Conservation (phyloP, 2,888 invertebrate species). For the Lottia gigantea region DNA sequence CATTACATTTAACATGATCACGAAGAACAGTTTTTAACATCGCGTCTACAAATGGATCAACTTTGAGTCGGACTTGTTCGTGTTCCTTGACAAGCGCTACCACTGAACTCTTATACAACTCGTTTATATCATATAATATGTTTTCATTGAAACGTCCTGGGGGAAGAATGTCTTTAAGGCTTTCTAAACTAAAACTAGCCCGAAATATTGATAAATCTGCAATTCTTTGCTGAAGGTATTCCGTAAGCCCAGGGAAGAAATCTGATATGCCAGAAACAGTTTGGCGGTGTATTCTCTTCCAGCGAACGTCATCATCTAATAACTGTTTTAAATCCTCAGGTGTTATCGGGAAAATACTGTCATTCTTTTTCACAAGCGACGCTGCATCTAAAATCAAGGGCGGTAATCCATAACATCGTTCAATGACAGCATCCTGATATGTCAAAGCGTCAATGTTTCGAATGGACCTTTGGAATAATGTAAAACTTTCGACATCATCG, state of each 20-base stretch:
- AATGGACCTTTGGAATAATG: slow-evolving; percentile 17
- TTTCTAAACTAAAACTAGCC: slow-evolving; percentile 14
- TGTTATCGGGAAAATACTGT: slow-evolving; percentile 12
- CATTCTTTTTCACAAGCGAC: not conserved
- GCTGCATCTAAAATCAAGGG: slow-evolving; percentile 25
- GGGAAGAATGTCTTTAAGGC: not conserved
- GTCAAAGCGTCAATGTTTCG: slow-evolving; percentile 13
- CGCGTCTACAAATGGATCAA: not conserved
- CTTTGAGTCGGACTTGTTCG: not conserved
- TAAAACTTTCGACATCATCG: slow-evolving; percentile 5
- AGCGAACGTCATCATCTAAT: not conserved
- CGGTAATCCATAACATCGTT: slow-evolving; percentile 22
- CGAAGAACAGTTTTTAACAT: slow-evolving; percentile 9
- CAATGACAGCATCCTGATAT: slow-evolving; percentile 11
- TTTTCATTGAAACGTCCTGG: slow-evolving; percentile 3
- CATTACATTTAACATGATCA: slow-evolving; percentile 11
- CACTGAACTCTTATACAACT: slow-evolving; percentile 1
- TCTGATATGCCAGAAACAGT: not conserved
- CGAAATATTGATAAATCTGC: slow-evolving; percentile 17
- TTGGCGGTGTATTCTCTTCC: not conserved
- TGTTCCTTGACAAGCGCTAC: not conserved
- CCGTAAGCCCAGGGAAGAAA: slow-evolving; percentile 15
- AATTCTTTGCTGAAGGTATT: slow-evolving; percentile 9
- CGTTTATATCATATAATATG: not conserved
- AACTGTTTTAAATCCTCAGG: slow-evolving; percentile 13